Evolutionary conservation across 1,140 invertebrate genomes (phyloP).

Genomic region (Ostrea denselamellosa): DNA sequence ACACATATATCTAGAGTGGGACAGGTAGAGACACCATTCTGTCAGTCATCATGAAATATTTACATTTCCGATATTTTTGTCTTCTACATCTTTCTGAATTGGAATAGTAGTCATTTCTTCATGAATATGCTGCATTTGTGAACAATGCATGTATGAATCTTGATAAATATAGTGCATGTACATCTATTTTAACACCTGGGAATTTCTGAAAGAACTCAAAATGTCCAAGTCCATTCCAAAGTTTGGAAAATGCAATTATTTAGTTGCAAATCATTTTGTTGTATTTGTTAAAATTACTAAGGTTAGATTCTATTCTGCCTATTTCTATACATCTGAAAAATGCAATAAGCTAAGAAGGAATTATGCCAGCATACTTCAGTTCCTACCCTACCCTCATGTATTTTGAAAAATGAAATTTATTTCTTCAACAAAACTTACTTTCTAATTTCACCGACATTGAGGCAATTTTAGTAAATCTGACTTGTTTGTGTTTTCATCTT

Average conservation of each 20-base stretch:
- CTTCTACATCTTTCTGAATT: neutral
- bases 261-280: too few relatives aligned
- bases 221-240: too few relatives aligned
- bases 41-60: neutral
- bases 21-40: slow-evolving; percentile 43
- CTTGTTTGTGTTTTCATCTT: slow-evolving; percentile 35
- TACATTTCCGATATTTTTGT: neutral
- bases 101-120: neutral
- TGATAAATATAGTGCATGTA: too few relatives aligned
- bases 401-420: neutral
- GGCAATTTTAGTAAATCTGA: neutral
- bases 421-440: neutral
- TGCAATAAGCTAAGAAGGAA: neutral
- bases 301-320: too few relatives aligned
- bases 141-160: too few relatives aligned
- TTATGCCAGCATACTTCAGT: neutral
- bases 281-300: too few relatives aligned
- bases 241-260: too few relatives aligned
- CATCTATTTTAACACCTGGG: too few relatives aligned
- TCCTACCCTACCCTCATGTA: neutral
- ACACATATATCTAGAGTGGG: slow-evolving; percentile 96
- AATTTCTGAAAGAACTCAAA: neutral
- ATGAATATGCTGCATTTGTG: too few relatives aligned
- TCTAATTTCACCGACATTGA: too few relatives aligned
- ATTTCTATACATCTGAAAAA: too few relatives aligned